A percentile compares a stretch with the other conserved stretches of the same genome.
Evolutionary conservation across 2,797 vertebrate species (phyloP).

Genomic region (Martes flavigula): DNA sequence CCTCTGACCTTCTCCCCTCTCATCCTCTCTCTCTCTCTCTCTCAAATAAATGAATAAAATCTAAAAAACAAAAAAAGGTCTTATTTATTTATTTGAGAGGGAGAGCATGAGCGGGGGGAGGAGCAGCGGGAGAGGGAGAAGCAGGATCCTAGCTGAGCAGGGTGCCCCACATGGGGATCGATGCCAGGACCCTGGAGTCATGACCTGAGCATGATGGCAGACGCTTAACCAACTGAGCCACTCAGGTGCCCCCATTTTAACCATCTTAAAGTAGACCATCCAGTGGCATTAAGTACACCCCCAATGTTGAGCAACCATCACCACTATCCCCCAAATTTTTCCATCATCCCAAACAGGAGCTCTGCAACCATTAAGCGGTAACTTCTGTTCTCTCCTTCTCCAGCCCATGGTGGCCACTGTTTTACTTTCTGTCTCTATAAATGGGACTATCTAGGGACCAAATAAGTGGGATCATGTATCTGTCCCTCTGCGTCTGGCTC

Average conservation of each 20-base stretch:
- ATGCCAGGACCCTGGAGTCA: neutral
- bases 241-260: neutral
- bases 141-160: neutral
- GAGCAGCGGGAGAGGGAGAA: neutral
- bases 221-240: neutral
- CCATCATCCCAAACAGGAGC: neutral
- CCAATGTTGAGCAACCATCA: neutral
- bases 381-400: neutral
- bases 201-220: neutral
- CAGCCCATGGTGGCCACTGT: neutral
- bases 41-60: too few species aligned
- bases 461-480: neutral
- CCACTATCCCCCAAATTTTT: neutral
- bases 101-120: neutral
- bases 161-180: neutral
- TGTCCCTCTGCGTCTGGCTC: neutral
- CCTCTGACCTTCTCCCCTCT: too few species aligned
- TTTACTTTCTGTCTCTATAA: neutral
- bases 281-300: neutral
- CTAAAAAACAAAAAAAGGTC: neutral
- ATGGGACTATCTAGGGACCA: neutral
- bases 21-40: too few species aligned
- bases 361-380: neutral
- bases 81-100: neutral
- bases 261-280: neutral